These are phyloP conservation scores for Erynnis tages DNA, from an alignment of 2,888 invertebrate species.

Conservation along the genomic window DNA sequence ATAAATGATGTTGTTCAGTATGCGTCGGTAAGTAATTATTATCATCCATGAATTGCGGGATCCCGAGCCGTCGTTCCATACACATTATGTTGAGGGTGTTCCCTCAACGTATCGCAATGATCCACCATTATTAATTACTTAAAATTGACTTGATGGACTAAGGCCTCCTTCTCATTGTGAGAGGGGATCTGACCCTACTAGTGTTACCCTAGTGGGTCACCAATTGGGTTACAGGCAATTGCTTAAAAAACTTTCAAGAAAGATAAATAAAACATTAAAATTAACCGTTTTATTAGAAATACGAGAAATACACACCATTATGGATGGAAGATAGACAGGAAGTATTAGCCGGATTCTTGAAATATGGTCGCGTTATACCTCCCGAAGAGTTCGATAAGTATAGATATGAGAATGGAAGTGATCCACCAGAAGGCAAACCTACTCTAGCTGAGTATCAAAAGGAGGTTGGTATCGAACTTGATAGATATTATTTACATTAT, in stretches of 20 bases:
- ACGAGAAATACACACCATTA: constrained; percentile 86
- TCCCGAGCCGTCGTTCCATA: too few relatives aligned
- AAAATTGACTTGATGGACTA: too few relatives aligned
- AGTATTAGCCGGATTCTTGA: constrained; percentile 88
- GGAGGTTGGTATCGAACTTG: constrained; percentile 68
- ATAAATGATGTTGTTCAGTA: constrained; percentile 65
- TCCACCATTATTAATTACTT: too few relatives aligned
- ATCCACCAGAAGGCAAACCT: constrained; percentile 82
- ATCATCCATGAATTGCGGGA: too few relatives aligned
- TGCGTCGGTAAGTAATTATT: constrained; percentile 49
- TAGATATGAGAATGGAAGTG: constrained; percentile 64
- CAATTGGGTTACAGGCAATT: too few relatives aligned
- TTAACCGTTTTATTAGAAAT: constrained; percentile 57
- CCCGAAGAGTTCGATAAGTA: constrained; percentile 86
- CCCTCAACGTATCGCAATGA: too few relatives aligned
- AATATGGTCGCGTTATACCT: constrained; percentile 87
- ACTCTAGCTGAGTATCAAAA: constrained; percentile 87
- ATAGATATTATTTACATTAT: too few relatives aligned
- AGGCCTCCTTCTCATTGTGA: too few relatives aligned
- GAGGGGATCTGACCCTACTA: too few relatives aligned
- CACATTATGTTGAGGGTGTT: too few relatives aligned
- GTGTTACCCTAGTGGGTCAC: too few relatives aligned
- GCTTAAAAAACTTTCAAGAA: too few relatives aligned
- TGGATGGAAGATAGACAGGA: constrained; percentile 91
- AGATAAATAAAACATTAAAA: neutral